Base-by-base conservation (phyloP, 2,797 vertebrate genomes). In the Periophthalmus magnuspinnatus region DNA sequence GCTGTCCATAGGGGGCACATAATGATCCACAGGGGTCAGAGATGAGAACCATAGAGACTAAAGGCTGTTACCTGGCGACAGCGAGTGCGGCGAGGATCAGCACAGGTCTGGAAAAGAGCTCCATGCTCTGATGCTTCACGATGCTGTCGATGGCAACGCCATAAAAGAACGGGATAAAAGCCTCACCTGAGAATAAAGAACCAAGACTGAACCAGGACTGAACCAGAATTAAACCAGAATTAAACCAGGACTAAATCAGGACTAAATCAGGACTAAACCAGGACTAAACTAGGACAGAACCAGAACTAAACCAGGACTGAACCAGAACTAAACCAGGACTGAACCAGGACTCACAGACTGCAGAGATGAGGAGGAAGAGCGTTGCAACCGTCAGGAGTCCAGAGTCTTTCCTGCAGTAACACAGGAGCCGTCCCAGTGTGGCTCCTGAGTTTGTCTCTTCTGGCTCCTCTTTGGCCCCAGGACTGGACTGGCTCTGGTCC, bases 101-200 rank as follows among this genome's bases (percentile, higher is more conserved):
- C 70, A 97, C 90, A 0, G 95, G 94, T 0, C 90, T 92, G 66
- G 88, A 90, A 81, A 99, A 97, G 75, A 93, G 80, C 67, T 94
- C 94, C 96, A 96, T 95, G 90, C 95, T 97, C 82, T 96, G 94
- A 80, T 97, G 93, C 80, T 95, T 92, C 84, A 98, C 94, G 0
- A 98, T 96, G 60, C 94, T 93, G 0, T 98, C 96, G 0, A 99
- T 97, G 70, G 95, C 95, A 69, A 91, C 86, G 28, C 97, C 97
- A 0, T 95, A 97, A 91, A 95, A 99, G 86, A 90, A 96, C 0
- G 97, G 97, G 50, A 97, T 95, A 79, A 98, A 96, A 41, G 95
- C 92, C 83, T 98, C 96, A 77, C 96, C 97, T 99, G 68, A 1
- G 38, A 6, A 63, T 22, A 7, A 17, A 34, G 50, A 55, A 55